phyloP scores from a whole-genome alignment of 1,140 invertebrate genomes.

The Hydropsyche tenuis region DNA sequence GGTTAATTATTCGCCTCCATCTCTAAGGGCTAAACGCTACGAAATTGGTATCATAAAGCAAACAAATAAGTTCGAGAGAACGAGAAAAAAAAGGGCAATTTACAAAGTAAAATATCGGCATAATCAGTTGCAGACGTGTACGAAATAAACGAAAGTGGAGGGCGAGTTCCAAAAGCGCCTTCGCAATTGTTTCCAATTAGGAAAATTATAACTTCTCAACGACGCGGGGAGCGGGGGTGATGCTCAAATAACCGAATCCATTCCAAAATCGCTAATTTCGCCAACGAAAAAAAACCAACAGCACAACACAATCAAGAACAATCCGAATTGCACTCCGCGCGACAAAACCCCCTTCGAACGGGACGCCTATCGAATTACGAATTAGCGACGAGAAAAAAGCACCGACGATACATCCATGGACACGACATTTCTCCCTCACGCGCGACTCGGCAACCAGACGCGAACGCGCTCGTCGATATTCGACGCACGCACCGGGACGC shows the following conservation, averaged over 20 bases:
- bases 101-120: constrained; percentile 4
- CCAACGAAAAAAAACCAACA: no score
- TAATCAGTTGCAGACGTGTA: constrained; percentile 10
- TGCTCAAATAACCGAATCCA: not conserved
- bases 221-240: no score
- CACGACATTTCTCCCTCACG: no score
- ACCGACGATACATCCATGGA: no score
- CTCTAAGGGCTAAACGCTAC: no score
- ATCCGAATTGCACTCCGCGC: no score
- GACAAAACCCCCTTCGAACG: no score
- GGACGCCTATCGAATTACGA: no score
- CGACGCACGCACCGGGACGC: constrained; percentile 9
- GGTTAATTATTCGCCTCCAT: constrained; percentile 1
- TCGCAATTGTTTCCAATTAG: constrained; percentile 7
- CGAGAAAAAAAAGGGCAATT: not conserved
- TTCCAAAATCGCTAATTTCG: no score
- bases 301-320: no score
- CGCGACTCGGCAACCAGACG: not conserved
- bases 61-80: not conserved
- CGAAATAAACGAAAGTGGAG: not conserved
- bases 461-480: constrained; percentile 5
- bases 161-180: not conserved
- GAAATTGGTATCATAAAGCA: no score
- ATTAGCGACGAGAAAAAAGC: no score
- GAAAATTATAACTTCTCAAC: constrained; percentile 23